Conservation (phyloP, 2,797 vertebrate genomes). For the Taenioides sp. region DNA sequence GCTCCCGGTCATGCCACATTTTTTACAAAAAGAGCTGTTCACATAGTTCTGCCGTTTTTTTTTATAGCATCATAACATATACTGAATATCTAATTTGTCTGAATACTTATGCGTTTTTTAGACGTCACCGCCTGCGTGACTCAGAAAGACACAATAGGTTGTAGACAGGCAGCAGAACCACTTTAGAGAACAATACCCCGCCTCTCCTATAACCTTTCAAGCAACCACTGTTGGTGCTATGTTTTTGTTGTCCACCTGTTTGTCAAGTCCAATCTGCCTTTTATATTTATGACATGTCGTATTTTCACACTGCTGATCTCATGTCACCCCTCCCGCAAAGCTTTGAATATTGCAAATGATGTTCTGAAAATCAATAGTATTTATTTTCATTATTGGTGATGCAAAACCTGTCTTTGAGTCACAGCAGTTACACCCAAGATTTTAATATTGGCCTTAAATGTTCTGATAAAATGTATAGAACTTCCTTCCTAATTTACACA, state of each 20-base stretch:
- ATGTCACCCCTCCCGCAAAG: conserved; percentile 11
- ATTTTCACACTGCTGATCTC: conserved; percentile 17
- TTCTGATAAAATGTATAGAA: neutral
- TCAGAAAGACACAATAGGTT: conserved; percentile 44
- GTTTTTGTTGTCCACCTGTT: conserved; percentile 57
- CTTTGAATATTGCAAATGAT: conserved; percentile 29
- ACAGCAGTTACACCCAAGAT: conserved; percentile 21
- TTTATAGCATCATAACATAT: neutral
- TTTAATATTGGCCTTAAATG: neutral
- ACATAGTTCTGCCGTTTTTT: neutral
- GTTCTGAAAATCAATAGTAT: conserved; percentile 4
- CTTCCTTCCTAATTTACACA: neutral
- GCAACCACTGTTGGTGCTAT: conserved; percentile 10
- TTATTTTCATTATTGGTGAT: conserved; percentile 26
- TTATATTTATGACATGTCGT: conserved; percentile 15
- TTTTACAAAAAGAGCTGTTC: conserved; percentile 23
- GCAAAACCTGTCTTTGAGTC: conserved; percentile 30
- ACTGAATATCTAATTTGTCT: neutral
- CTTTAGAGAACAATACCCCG: conserved; percentile 46
- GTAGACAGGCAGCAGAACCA: conserved; percentile 47
- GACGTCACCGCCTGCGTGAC: conserved; percentile 49
- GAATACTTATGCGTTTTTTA: conserved; percentile 10
- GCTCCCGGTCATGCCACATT: conserved; percentile 8
- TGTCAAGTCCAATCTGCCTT: conserved; percentile 38
- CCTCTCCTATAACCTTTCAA: conserved; percentile 35